Base-by-base conservation (phyloP, 2,797 vertebrate species). In the Diplodus puntazzo region DNA sequence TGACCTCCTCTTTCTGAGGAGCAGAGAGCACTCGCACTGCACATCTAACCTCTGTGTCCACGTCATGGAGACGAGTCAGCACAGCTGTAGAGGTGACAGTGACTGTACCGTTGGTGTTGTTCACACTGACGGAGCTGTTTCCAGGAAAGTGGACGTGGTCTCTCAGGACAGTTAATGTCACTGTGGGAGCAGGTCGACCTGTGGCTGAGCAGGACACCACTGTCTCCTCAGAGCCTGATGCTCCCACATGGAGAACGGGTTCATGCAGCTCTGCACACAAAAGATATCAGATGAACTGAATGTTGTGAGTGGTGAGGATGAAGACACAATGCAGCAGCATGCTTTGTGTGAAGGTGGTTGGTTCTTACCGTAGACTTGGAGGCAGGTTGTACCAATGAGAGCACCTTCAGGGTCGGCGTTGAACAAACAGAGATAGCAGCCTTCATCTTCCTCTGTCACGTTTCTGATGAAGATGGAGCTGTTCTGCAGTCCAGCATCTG, bases 351-450 rank as follows among this genome's bases (percentile, higher is more conserved):
- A n/a, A n/a, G n/a, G n/a, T n/a, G n/a, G n/a, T n/a, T n/a, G n/a
- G n/a, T n/a, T n/a, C 30, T 30, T 30, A 4, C 25, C 42, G 13
- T 45, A 45, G 43, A 45, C 3, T 2, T 34, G 25, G 23, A 93
- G 75, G 58, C 87, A 90, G 67, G 79, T 88, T 16, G 0, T 73
- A 25, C 3, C 25, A 25, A n/a, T n/a, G n/a, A n/a, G n/a, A n/a
- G n/a, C n/a, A n/a, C n/a, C n/a, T n/a, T n/a, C n/a, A n/a, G n/a
- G n/a, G n/a, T 25, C 25, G 3, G 1, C 25, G 25, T 80, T 88
- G 42, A 92, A 90, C 85, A 91, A 3, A 72, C 92, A 92, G 12
- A 0, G 46, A 49, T 83, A 92, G 71, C 86, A 91, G 0, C 68
- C 53, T 45, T 45, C 43, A 45, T 45, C 43, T 13, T 45, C 1